Conservation (phyloP, 2,797 vertebrate species). For the Neosilurus hyrtlii region DNA sequence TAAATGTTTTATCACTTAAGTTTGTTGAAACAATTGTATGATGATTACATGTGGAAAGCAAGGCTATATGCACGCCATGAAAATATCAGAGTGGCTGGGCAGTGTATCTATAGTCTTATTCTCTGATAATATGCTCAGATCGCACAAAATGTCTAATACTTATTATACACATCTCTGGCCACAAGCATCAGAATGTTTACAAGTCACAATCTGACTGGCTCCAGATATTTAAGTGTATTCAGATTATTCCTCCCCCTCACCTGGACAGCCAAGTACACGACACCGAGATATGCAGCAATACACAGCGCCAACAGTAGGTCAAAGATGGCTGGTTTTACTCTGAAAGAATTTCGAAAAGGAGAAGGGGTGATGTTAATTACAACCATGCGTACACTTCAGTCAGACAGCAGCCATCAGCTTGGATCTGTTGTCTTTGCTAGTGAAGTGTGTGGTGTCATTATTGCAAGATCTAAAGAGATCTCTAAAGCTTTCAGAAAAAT, state of each 20-base stretch:
- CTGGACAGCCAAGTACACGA: constrained; percentile 92
- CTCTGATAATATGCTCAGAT: background rate
- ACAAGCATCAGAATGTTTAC: background rate
- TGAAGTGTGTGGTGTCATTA: too few relatives aligned
- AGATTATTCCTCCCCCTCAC: constrained; percentile 65
- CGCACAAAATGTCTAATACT: background rate
- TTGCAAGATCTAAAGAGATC: too few relatives aligned
- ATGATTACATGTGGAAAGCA: too few relatives aligned
- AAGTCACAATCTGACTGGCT: background rate
- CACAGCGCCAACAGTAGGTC: constrained; percentile 93
- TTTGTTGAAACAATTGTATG: too few relatives aligned
- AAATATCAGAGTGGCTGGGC: too few relatives aligned
- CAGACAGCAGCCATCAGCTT: background rate
- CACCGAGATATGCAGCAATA: constrained; percentile 91
- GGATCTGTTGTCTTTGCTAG: too few relatives aligned
- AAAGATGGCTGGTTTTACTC: constrained; percentile 97
- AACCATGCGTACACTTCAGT: background rate
- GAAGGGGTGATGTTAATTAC: background rate
- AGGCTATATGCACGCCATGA: too few relatives aligned
- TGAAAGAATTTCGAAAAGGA: constrained; percentile 54
- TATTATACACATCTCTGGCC: background rate
- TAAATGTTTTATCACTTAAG: too few relatives aligned
- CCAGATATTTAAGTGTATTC: background rate
- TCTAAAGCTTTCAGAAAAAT: too few relatives aligned
- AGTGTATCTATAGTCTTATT: background rate